Evolutionary conservation across 2,113 vertebrate species (phyloP), one percentile per base, ranked within the genome.

Genomic region (Genyomyrus donnyi): DNA sequence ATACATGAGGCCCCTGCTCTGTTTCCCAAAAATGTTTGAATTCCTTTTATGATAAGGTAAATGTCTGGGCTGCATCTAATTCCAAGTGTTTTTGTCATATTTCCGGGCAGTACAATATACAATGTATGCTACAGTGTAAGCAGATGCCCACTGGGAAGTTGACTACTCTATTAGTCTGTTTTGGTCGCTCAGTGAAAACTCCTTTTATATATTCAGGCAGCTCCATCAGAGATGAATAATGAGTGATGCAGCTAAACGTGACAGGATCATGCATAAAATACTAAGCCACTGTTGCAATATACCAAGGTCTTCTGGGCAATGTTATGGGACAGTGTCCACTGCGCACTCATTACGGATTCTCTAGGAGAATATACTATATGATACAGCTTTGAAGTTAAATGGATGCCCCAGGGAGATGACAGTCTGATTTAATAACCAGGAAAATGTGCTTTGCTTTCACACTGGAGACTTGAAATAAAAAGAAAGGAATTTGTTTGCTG

Each of bases 381-480:
- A 31, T 70, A 70, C 62, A 45, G 77, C 77, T 83, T 83, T 83
- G 77, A 83, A 83, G 77, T 45, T 83, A 83, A 83, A 85, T 39
- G 45, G 42, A 48, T 46, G 42, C 42, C 83, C 45, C 7, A 4
- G 21, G 42, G 45, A 45, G 39, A 24, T 85, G 45, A 85, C 83
- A 85, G 83, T 48, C 83, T 85, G 39, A 48, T 85, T 85, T 85
- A 85, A 85, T 39, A 85, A 42, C 83, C 42, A 24, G 42, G 15
- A 85, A 85, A 85, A 85, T 85, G 45, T 85, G 83, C 83, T 48
- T 85, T 48, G 42, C 83, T 85, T 85, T 46, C 83, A 85, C 45
- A 85, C 83, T 85, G 46, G 21, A 85, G 83, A 85, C 21, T 13
- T 85, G 45, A 48, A 85, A 39, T 85, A 85, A 42, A 48, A 45